Conservation (phyloP, 2,888 invertebrate species). For the Gymnosoma rotundatum region DNA sequence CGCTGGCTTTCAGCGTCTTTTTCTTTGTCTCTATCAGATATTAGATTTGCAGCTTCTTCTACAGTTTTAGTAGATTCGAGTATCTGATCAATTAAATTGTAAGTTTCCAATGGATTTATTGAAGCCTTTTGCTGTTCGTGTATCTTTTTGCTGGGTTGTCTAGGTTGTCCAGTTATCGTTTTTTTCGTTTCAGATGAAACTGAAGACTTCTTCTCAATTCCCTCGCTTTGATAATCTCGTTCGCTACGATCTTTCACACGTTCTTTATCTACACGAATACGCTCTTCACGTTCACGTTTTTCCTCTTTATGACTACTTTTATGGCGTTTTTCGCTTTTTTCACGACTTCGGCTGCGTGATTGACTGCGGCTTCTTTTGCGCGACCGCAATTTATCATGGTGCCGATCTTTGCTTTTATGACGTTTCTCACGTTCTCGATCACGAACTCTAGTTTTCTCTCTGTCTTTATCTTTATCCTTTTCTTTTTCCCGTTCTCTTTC, state of each 20-base stretch:
- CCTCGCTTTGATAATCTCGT: conserved; percentile 66
- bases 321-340: conserved; percentile 76
- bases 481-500: conserved; percentile 68
- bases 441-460: conserved; percentile 72
- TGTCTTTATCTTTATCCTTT: conserved; percentile 70
- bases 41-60: conserved; percentile 80
- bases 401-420: conserved; percentile 78
- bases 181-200: conserved; percentile 49
- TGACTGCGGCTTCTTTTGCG: conserved; percentile 78
- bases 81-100: conserved; percentile 81
- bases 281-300: conserved; percentile 74
- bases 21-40: conserved; percentile 70
- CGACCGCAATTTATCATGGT: conserved; percentile 74
- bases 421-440: conserved; percentile 74
- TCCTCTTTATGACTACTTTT: conserved; percentile 75
- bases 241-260: conserved; percentile 63
- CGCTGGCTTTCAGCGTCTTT: conserved; percentile 54
- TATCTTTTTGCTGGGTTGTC: conserved; percentile 39
- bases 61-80: conserved; percentile 81
- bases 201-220: conserved; percentile 65
- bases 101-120: conserved; percentile 72
- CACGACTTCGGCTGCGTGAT: conserved; percentile 78
- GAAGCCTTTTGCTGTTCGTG: conserved; percentile 44
- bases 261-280: conserved; percentile 71
- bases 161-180: conserved; percentile 30